Percentiles rank a stretch among this genome's conserved stretches.
Conservation (phyloP, 2,797 vertebrate species). For the Pangasius krempfi region DNA sequence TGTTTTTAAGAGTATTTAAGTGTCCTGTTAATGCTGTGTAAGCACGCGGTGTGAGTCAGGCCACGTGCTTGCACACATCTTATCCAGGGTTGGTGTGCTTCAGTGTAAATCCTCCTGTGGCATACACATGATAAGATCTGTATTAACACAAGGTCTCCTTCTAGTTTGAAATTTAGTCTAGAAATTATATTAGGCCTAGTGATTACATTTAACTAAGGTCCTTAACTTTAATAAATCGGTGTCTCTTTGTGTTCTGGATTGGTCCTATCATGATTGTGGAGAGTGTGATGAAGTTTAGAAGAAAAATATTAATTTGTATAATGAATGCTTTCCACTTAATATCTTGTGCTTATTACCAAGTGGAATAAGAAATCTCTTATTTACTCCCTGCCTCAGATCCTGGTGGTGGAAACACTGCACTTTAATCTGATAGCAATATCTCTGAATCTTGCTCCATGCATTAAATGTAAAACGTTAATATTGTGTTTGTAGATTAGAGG, state of each 20-base stretch:
- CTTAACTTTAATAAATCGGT: background rate
- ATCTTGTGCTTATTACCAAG: background rate
- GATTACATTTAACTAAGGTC: background rate
- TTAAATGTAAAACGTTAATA: background rate
- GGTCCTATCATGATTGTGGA: background rate
- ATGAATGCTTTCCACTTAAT: background rate
- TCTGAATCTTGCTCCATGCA: background rate
- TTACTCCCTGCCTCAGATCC: background rate
- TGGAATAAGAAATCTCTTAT: background rate
- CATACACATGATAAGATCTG: background rate
- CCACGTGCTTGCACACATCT: background rate
- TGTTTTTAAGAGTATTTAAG: background rate
- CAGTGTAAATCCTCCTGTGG: background rate
- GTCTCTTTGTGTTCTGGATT: background rate
- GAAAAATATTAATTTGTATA: too few species aligned
- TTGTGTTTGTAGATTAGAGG: background rate
- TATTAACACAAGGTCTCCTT: background rate
- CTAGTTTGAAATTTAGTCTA: too few species aligned
- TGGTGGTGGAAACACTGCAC: background rate
- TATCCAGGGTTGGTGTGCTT: background rate
- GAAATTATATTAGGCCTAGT: background rate
- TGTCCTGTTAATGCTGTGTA: background rate
- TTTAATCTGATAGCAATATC: background rate
- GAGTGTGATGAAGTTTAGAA: background rate
- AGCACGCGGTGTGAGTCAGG: background rate